Conservation (phyloP, 2,113 vertebrate genomes). For the Diphyllodes magnificus region DNA sequence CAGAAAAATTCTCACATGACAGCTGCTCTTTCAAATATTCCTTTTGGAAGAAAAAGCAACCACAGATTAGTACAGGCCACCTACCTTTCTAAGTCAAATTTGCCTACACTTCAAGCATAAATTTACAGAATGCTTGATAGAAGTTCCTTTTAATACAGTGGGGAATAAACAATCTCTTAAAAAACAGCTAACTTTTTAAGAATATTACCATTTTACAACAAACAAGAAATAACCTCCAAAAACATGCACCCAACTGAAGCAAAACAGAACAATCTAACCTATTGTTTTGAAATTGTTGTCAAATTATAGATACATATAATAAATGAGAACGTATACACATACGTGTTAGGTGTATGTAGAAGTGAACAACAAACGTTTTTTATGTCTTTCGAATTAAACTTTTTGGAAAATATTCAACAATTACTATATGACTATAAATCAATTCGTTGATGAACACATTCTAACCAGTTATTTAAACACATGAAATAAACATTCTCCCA, state of each 20-base stretch:
- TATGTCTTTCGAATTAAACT: neutral
- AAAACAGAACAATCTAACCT: neutral
- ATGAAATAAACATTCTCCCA: neutral
- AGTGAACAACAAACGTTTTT: neutral
- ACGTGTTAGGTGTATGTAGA: neutral
- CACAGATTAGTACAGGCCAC: neutral
- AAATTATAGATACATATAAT: neutral
- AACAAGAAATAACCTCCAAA: neutral
- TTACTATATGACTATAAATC: neutral
- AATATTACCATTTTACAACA: neutral
- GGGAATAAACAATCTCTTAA: neutral
- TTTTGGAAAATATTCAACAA: neutral
- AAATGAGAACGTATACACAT: too few relatives aligned
- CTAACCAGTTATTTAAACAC: neutral
- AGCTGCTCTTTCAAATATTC: constrained; percentile 81
- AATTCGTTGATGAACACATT: neutral
- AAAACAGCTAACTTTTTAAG: neutral
- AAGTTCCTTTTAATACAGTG: neutral
- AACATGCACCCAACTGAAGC: neutral
- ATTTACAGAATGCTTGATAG: neutral
- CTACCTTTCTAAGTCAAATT: neutral
- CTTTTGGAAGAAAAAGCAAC: constrained; percentile 62
- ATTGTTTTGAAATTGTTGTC: neutral
- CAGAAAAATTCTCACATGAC: constrained; percentile 41
- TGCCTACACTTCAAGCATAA: neutral